Percentiles rank a stretch among this genome's conserved stretches.
These are phyloP conservation scores for Menidia beryllina DNA, from an alignment of 2,113 vertebrate genomes.

Conservation along the genomic window DNA sequence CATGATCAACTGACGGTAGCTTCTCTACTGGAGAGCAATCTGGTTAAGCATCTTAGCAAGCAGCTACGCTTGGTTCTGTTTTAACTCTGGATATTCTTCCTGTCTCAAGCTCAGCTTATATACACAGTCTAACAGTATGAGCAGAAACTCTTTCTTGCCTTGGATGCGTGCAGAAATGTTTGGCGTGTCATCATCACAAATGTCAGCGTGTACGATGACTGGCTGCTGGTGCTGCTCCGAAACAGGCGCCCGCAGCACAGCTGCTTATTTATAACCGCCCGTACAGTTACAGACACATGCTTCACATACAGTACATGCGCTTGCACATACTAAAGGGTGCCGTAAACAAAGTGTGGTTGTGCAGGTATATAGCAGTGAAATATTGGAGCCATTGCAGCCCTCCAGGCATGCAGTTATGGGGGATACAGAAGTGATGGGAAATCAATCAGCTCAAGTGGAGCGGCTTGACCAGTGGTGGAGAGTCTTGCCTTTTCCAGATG, in stretches of 20 bases:
- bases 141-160: conserved; percentile 12
- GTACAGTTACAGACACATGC: neutral
- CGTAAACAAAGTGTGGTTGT: conserved; percentile 43
- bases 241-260: conserved; percentile 3
- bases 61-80: conserved; percentile 19
- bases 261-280: conserved; percentile 1
- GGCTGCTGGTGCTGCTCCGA: neutral
- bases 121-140: neutral
- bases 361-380: conserved; percentile 59
- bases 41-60: conserved; percentile 51
- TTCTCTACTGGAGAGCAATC: conserved; percentile 40
- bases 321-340: conserved; percentile 10
- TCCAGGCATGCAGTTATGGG: conserved; percentile 78
- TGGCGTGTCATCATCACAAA: conserved; percentile 36
- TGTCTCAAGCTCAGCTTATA: conserved; percentile 26
- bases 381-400: conserved; percentile 73
- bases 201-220: conserved; percentile 6
- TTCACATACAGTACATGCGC: conserved; percentile 18
- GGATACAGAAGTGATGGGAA: conserved; percentile 78
- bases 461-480: conserved; percentile 53
- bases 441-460: conserved; percentile 81
- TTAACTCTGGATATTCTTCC: conserved; percentile 24
- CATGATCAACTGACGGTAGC: neutral
- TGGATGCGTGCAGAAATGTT: conserved; percentile 21
- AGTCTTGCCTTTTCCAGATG: conserved; percentile 52